Percentiles rank a stretch among this genome's conserved stretches.
phyloP scores from a whole-genome alignment of 1,140 invertebrate species.

The Pantala flavescens region DNA sequence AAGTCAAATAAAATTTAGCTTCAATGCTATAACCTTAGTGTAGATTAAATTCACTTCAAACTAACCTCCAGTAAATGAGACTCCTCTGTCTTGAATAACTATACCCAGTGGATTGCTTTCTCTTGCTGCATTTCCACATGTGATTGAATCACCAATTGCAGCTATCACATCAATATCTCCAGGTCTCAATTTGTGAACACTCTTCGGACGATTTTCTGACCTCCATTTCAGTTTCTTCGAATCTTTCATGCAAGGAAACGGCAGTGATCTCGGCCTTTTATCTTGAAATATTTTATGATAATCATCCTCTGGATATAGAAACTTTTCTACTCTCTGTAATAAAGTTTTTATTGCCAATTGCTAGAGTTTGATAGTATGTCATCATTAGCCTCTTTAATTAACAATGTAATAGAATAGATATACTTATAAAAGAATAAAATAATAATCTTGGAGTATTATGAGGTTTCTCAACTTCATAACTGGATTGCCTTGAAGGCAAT shows the following conservation, averaged over 20 bases:
- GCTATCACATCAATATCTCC: constrained; percentile 35
- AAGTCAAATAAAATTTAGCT: no score
- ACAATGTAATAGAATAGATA: no score
- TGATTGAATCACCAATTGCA: constrained; percentile 36
- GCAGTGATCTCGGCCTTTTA: not conserved
- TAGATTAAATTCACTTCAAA: no score
- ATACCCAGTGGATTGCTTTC: constrained; percentile 19
- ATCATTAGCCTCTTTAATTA: no score
- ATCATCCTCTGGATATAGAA: not conserved
- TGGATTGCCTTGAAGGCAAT: no score
- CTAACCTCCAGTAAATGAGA: not conserved
- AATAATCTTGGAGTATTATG: no score
- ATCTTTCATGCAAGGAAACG: not conserved
- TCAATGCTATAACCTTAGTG: no score
- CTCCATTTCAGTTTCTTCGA: not conserved
- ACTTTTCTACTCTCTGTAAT: no score
- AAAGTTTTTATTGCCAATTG: no score
- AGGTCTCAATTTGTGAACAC: constrained; percentile 32
- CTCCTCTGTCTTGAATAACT: not conserved
- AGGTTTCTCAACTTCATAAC: no score
- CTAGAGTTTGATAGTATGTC: no score
- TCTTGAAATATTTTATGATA: not conserved
- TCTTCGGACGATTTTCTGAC: constrained; percentile 18
- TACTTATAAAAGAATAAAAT: no score
- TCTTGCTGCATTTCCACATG: constrained; percentile 32